Evolutionary conservation across 1,140 invertebrate species (phyloP).

Genomic region (Stenopsyche tienmushanensis): DNA sequence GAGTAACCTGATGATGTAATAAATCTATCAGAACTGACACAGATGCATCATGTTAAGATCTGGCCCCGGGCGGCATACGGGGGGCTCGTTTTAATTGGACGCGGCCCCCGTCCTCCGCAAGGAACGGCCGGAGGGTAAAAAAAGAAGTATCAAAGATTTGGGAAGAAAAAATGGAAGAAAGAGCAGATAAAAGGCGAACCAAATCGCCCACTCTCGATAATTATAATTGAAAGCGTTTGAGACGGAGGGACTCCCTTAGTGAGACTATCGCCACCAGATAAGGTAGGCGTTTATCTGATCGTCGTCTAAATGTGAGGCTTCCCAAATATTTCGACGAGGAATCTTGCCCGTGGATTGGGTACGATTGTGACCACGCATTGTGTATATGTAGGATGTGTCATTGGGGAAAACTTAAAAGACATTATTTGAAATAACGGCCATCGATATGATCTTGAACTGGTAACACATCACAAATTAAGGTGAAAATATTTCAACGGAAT

Average conservation of each 20-base stretch:
- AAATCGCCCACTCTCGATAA: slow-evolving; percentile 38
- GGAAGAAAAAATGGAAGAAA: background rate
- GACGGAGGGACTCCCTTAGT: background rate
- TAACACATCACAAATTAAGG: no score
- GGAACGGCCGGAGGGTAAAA: background rate
- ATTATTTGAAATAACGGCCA: no score
- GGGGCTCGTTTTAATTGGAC: slow-evolving; percentile 27
- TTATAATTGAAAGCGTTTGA: slow-evolving; percentile 41
- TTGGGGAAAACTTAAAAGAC: no score
- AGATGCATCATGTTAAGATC: slow-evolving; percentile 5
- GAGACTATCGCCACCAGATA: no score
- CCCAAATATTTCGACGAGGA: background rate
- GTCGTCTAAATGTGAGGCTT: background rate
- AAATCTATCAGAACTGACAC: slow-evolving; percentile 35
- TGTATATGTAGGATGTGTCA: no score
- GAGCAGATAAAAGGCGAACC: slow-evolving; percentile 29
- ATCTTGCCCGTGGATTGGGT: no score
- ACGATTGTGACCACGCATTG: no score
- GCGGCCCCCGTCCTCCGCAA: background rate
- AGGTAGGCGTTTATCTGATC: no score
- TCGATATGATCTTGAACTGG: no score
- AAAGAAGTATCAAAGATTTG: background rate
- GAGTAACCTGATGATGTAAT: slow-evolving; percentile 35
- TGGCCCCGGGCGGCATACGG: background rate
- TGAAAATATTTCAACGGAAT: no score